Evolutionary conservation across 2,113 vertebrate species (phyloP), one percentile per base, ranked within the genome.

Genomic region (Sterna hirundo): DNA sequence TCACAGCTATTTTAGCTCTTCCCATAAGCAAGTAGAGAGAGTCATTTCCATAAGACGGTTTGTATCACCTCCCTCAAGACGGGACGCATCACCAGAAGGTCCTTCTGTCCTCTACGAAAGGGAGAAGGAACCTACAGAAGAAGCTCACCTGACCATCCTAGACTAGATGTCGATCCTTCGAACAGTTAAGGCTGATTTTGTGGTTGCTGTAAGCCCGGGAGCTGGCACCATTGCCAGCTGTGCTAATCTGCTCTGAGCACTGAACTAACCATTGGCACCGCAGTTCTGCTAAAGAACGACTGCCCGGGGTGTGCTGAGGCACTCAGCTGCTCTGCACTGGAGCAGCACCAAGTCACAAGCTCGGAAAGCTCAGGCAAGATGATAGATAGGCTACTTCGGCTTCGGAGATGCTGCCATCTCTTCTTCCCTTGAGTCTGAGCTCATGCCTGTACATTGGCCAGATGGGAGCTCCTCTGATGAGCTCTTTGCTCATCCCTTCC

Each of bases 301-400:
- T 54, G 38, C 44, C 62, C 0, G 0, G 34, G 40, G 44, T 69
- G 52, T 14, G 42, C 12, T 55, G 61, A 1, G 25, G 60, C 0
- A 0, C 72, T 94, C 88, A 78, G 69, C 72, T 77, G 65, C 69
- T 81, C 70, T 5, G 2, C 3, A 12, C 32, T 86, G 90, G 55
- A 88, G 30, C 80, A 6, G 34, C 69, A 88, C 61, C 77, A 68
- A 70, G 8, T 11, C 64, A 57, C 25, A 38, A 5, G 1, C 61
- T 71, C 26, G 2, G 46, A 76, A 75, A 76, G 69, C 36, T 75
- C 5, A 20, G 34, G 51, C 38, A 55, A 77, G 64, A 71, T 57
- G 60, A 68, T 10, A 46, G 46, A 77, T 11, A 47, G 65, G 14
- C 15, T 32, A 8, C 40, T 78, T 54, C 27, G 46, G 34, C 77